Evolutionary conservation across 1,140 invertebrate species (phyloP).

Genomic region (Atta texana): DNA sequence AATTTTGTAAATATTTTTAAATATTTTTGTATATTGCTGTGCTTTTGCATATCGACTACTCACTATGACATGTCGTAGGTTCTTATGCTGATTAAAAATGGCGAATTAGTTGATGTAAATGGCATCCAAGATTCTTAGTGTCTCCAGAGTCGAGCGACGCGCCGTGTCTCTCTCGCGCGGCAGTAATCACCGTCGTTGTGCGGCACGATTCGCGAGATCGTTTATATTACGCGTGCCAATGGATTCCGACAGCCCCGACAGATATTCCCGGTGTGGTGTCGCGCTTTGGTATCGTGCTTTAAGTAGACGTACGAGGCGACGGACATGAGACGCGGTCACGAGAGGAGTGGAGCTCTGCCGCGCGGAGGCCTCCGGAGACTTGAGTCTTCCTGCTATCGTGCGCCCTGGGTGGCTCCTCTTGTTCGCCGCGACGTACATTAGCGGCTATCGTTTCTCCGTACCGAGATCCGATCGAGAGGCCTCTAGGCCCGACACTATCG

Average conservation of each 20-base stretch:
- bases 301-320: constrained; percentile 63
- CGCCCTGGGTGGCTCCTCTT: constrained; percentile 75
- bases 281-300: constrained; percentile 61
- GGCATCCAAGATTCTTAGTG: background rate
- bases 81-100: background rate
- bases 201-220: constrained; percentile 60
- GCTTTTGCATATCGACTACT: too few relatives aligned
- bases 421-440: constrained; percentile 75
- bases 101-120: background rate
- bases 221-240: constrained; percentile 67
- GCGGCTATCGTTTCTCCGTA: constrained; percentile 73
- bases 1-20: too few relatives aligned
- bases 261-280: constrained; percentile 51
- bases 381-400: constrained; percentile 67
- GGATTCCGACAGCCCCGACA: constrained; percentile 71
- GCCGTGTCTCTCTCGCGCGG: background rate
- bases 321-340: constrained; percentile 37
- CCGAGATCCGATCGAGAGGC: constrained; percentile 62
- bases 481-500: constrained; percentile 65
- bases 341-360: background rate
- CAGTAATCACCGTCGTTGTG: constrained; percentile 69
- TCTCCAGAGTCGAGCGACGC: background rate
- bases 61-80: background rate
- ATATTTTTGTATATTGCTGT: too few relatives aligned
- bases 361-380: constrained; percentile 34